These are phyloP conservation scores for Pelobates cultripes DNA, from an alignment of 2,797 vertebrate species.

Conservation along the genomic window DNA sequence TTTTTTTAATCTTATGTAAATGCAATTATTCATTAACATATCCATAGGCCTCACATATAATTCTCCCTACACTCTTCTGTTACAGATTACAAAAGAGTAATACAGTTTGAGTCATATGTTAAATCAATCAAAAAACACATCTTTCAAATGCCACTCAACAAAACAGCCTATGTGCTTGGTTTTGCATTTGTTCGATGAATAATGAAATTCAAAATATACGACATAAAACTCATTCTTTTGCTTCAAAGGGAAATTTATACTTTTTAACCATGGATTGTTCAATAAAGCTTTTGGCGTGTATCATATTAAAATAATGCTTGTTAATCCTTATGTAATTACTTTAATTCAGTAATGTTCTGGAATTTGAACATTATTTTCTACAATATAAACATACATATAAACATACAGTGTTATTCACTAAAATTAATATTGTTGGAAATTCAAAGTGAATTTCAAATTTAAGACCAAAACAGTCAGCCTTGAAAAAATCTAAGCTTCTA, in stretches of 20 bases:
- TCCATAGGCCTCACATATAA: background rate
- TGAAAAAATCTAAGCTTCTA: too few relatives aligned
- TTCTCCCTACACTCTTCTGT: background rate
- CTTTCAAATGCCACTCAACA: slow-evolving; percentile 10
- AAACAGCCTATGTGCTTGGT: background rate
- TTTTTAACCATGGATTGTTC: background rate
- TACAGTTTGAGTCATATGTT: slow-evolving; percentile 15
- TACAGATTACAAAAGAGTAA: slow-evolving; percentile 16
- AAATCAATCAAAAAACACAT: background rate
- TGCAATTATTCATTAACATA: background rate
- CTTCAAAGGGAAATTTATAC: background rate
- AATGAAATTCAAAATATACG: background rate
- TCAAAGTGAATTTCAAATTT: too few relatives aligned
- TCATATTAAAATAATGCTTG: background rate
- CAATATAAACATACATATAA: background rate
- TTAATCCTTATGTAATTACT: slow-evolving; percentile 31
- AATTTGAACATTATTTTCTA: background rate
- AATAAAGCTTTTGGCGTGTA: background rate
- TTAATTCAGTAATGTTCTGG: background rate
- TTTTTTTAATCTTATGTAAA: background rate
- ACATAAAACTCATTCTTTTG: background rate
- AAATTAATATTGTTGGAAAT: too few relatives aligned
- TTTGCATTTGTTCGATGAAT: background rate
- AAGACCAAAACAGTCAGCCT: too few relatives aligned
- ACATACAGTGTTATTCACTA: background rate